Conservation (phyloP, 2,797 vertebrate species). For the Onychomys torridus region DNA sequence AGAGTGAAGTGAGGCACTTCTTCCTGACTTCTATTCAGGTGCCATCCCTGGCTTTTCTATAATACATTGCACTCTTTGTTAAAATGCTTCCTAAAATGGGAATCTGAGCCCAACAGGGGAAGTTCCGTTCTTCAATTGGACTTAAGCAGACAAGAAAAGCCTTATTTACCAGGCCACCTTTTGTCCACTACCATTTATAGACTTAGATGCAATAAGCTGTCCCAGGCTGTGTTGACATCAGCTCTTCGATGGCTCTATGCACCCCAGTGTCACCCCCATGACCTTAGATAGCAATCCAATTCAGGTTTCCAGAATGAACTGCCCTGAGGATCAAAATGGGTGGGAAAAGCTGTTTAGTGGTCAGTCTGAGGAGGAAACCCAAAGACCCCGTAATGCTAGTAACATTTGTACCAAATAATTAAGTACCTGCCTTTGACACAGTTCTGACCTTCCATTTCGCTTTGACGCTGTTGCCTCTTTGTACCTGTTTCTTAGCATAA, state of each 20-base stretch:
- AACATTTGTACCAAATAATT: constrained; percentile 62
- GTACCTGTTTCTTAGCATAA: constrained; percentile 2
- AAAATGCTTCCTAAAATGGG: constrained; percentile 66
- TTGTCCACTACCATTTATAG: constrained; percentile 58
- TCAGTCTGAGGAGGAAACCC: constrained; percentile 51
- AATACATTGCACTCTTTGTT: constrained; percentile 60
- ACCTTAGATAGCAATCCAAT: constrained; percentile 75
- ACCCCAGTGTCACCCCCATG: constrained; percentile 56
- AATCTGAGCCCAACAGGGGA: constrained; percentile 21
- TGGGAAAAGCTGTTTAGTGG: constrained; percentile 62
- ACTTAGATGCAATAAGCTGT: constrained; percentile 60
- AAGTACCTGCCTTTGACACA: constrained; percentile 59
- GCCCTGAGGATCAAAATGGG: constrained; percentile 72
- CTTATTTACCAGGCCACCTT: constrained; percentile 56
- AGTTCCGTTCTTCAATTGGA: constrained; percentile 39
- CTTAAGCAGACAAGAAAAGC: constrained; percentile 35
- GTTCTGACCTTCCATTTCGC: constrained; percentile 70
- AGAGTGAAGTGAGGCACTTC: constrained; percentile 69
- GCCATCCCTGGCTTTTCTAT: constrained; percentile 72
- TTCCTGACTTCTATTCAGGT: constrained; percentile 73
- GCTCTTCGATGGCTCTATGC: neutral
- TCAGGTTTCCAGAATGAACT: constrained; percentile 78
- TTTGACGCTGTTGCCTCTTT: neutral
- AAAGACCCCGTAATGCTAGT: constrained; percentile 14
- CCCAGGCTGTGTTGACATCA: constrained; percentile 22